Conservation (phyloP, 1,140 invertebrate genomes). For the Papilio polytes region DNA sequence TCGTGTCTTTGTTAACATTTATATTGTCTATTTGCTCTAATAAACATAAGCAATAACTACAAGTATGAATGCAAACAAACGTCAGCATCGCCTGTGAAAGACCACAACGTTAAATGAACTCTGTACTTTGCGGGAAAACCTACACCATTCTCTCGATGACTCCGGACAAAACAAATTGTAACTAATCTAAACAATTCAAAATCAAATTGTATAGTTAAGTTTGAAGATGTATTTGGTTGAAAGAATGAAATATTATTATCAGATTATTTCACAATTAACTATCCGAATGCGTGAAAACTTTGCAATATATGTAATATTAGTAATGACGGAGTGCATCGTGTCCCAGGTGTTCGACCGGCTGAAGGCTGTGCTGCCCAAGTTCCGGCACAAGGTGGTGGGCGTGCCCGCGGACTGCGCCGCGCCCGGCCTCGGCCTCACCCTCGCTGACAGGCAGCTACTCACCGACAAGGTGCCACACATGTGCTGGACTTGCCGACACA, state of each 20-base stretch:
- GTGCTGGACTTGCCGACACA: not conserved
- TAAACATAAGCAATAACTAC: not conserved
- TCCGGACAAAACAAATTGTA: not conserved
- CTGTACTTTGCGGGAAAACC: too few species aligned
- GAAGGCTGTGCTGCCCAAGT: slow-evolving; percentile 86
- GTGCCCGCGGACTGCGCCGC: slow-evolving; percentile 87
- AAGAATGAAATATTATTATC: not conserved
- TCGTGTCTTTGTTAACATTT: not conserved
- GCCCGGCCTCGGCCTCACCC: slow-evolving; percentile 86
- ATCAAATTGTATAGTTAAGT: not conserved
- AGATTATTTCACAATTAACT: not conserved
- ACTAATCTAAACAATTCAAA: not conserved
- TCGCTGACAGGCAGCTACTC: slow-evolving; percentile 85
- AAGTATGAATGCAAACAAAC: not conserved
- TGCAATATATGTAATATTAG: not conserved
- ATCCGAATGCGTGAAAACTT: too few species aligned
- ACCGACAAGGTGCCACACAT: slow-evolving; percentile 83
- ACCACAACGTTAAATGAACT: too few species aligned
- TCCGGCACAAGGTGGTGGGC: slow-evolving; percentile 86
- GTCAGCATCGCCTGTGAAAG: not conserved
- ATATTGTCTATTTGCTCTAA: not conserved
- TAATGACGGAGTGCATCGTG: slow-evolving; percentile 34
- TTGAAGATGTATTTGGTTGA: not conserved
- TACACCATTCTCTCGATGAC: not conserved
- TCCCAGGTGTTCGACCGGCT: slow-evolving; percentile 84